A percentile compares a stretch with the other conserved stretches of the same genome.
Conservation (phyloP, 2,113 vertebrate species). For the Trematocara nigrifrons region DNA sequence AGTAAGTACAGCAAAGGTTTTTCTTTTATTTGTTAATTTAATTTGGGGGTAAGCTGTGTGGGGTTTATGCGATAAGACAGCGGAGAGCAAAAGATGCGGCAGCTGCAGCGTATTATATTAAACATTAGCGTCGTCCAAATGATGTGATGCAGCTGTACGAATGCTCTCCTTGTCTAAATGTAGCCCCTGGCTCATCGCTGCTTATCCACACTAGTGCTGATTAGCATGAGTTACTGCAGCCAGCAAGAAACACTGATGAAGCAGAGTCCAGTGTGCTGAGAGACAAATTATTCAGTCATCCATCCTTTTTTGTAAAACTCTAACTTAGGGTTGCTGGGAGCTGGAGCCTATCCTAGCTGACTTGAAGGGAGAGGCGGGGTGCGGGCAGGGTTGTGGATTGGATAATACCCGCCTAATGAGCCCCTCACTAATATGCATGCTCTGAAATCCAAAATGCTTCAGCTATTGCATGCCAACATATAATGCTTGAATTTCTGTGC, state of each 20-base stretch:
- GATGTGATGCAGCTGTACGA: not conserved
- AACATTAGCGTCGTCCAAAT: not conserved
- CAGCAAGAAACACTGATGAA: not conserved
- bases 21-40: not conserved
- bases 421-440: not conserved
- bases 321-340: not conserved
- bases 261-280: not conserved
- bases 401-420: slow-evolving; percentile 6
- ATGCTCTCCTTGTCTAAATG: not conserved
- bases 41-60: not conserved
- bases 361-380: not conserved
- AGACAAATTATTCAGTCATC: not conserved
- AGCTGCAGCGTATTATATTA: not conserved
- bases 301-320: not conserved
- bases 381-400: not conserved
- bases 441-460: not conserved
- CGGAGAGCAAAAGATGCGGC: not conserved
- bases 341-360: not conserved
- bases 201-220: not conserved
- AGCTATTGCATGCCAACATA: not conserved
- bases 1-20: not conserved
- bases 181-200: not conserved
- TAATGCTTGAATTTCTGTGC: not conserved
- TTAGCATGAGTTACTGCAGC: not conserved
- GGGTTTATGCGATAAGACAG: not conserved